phyloP scores from a whole-genome alignment of 2,888 invertebrate genomes.

The Alloscopus bannaensis region DNA sequence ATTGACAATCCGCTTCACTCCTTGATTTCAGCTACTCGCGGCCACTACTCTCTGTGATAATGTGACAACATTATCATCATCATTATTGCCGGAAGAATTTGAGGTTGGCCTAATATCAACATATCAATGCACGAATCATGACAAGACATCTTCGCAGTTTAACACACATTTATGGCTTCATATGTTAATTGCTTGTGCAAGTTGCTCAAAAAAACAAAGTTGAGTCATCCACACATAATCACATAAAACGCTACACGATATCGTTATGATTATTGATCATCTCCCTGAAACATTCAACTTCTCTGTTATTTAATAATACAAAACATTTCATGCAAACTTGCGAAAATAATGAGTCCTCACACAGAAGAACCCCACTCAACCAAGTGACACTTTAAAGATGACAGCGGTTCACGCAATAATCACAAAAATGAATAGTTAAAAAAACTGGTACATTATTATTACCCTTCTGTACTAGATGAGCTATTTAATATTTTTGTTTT shows the following conservation, averaged over 20 bases:
- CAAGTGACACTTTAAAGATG: background rate
- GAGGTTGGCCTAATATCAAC: constrained; percentile 44
- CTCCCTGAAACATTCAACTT: background rate
- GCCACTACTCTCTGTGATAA: no score
- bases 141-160: constrained; percentile 22
- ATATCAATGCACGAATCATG: constrained; percentile 24
- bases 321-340: background rate
- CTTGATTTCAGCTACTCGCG: no score
- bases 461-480: no score
- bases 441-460: no score
- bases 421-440: background rate
- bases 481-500: no score
- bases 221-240: background rate
- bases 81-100: constrained; percentile 44
- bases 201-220: constrained; percentile 9
- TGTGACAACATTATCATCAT: background rate
- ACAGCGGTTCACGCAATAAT: background rate
- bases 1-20: no score
- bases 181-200: constrained; percentile 5
- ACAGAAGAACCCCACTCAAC: no score
- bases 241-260: background rate
- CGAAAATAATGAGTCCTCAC: background rate
- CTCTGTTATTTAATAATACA: background rate
- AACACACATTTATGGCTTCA: constrained; percentile 14
- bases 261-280: background rate